phyloP scores from a whole-genome alignment of 2,797 vertebrate genomes.

The Urophycis tenuis region DNA sequence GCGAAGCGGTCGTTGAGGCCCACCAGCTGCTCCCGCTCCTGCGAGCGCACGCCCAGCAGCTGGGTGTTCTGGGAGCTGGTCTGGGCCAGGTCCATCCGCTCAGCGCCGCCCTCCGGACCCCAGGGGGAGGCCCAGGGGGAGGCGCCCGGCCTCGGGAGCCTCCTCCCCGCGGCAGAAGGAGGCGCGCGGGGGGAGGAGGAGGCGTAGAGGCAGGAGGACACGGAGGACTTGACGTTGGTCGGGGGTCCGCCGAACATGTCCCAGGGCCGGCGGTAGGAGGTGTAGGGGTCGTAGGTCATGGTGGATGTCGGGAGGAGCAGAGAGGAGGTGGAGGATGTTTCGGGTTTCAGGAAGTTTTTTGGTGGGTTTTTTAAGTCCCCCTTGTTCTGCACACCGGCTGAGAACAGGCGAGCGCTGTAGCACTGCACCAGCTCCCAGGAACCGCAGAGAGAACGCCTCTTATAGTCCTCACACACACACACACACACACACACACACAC shows the following conservation, averaged over 20 bases:
- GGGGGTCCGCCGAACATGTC: slow-evolving; percentile 62
- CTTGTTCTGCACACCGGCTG: slow-evolving; percentile 81
- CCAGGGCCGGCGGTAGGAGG: slow-evolving; percentile 67
- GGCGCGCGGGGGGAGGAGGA: slow-evolving; percentile 35
- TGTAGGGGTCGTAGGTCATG: slow-evolving; percentile 72
- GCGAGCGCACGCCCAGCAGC: slow-evolving; percentile 72
- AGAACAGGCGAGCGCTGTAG: slow-evolving; percentile 71
- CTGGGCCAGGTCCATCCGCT: slow-evolving; percentile 65
- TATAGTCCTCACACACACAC: slow-evolving; percentile 54
- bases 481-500: slow-evolving; percentile 1
- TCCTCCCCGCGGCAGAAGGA: slow-evolving; percentile 50
- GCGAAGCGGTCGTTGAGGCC: slow-evolving; percentile 79
- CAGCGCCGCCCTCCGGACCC: slow-evolving; percentile 38
- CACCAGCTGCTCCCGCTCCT: slow-evolving; percentile 76
- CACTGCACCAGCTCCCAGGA: slow-evolving; percentile 80
- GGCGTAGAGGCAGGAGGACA: slow-evolving; percentile 55
- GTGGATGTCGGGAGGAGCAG: slow-evolving; percentile 51
- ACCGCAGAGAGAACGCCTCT: slow-evolving; percentile 73
- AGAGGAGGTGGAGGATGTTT: slow-evolving; percentile 53
- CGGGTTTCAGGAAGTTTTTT: slow-evolving; percentile 50
- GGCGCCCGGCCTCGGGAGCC: slow-evolving; percentile 45
- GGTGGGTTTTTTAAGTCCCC: slow-evolving; percentile 68
- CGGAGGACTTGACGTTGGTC: slow-evolving; percentile 51
- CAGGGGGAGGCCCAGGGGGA: slow-evolving; percentile 36
- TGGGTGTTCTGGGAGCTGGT: slow-evolving; percentile 69